These are phyloP conservation scores for Tachypleus tridentatus DNA, from an alignment of 1,140 invertebrate genomes.

Conservation along the genomic window DNA sequence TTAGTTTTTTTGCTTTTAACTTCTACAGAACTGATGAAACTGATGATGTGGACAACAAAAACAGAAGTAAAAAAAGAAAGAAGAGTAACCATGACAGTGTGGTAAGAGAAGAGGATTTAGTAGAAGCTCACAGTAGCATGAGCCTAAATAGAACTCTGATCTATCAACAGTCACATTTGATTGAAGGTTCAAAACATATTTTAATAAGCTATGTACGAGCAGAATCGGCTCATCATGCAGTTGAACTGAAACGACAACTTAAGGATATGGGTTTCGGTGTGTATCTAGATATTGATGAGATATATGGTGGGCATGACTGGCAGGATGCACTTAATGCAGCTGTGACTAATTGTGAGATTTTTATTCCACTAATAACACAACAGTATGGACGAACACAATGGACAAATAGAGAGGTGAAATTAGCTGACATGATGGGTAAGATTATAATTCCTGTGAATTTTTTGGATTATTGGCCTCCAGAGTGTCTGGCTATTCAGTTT, in stretches of 20 bases:
- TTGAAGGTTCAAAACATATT: conserved; percentile 15
- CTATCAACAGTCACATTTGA: too few relatives aligned
- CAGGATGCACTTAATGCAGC: conserved; percentile 36
- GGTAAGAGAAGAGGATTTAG: too few relatives aligned
- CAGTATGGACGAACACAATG: conserved; percentile 36
- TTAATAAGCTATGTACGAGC: conserved; percentile 37
- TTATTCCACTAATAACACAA: conserved; percentile 35
- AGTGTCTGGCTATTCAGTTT: neutral
- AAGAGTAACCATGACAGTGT: too few relatives aligned
- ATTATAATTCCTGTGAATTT: conserved; percentile 1
- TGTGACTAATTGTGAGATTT: conserved; percentile 35
- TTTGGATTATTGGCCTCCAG: neutral
- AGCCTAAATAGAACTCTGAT: too few relatives aligned
- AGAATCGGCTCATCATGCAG: conserved; percentile 32
- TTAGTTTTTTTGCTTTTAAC: too few relatives aligned
- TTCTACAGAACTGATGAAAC: too few relatives aligned
- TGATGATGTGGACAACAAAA: too few relatives aligned
- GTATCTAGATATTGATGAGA: conserved; percentile 37
- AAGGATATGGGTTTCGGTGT: conserved; percentile 30
- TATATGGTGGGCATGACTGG: conserved; percentile 35
- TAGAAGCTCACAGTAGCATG: too few relatives aligned
- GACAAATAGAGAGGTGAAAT: conserved; percentile 35
- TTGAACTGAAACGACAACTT: conserved; percentile 31
- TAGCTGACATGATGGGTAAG: neutral
- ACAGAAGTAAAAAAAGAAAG: too few relatives aligned